Evolutionary conservation across 2,113 vertebrate species (phyloP).

Genomic region (Saguinus midas): DNA sequence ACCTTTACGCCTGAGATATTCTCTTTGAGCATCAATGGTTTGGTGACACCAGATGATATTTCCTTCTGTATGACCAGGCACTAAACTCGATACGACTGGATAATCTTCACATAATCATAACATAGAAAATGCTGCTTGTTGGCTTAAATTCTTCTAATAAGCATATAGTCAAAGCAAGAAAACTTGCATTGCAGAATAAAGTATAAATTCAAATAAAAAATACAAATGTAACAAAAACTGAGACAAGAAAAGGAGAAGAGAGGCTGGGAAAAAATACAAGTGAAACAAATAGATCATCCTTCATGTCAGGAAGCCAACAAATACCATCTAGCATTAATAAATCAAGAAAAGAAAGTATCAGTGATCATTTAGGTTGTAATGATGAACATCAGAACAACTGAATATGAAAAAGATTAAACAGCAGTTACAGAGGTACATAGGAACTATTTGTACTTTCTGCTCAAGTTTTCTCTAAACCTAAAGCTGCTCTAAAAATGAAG

Average conservation of each 20-base stretch:
- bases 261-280: not conserved
- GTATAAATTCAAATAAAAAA: constrained; percentile 39
- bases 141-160: constrained; percentile 8
- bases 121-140: not conserved
- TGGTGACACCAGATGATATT: not conserved
- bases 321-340: not conserved
- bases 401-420: not conserved
- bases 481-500: constrained; percentile 19
- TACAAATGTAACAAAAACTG: not conserved
- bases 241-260: not conserved
- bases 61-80: not conserved
- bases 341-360: not conserved
- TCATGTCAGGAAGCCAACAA: not conserved
- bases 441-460: not conserved
- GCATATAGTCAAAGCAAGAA: not conserved
- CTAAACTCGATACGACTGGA: not conserved
- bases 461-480: constrained; percentile 38
- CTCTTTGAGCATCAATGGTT: not conserved
- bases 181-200: constrained; percentile 29
- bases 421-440: not conserved
- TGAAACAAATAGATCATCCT: not conserved
- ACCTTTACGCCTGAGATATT: not conserved
- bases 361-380: not conserved
- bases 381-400: not conserved
- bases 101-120: not conserved